Percentiles rank a stretch among this genome's conserved stretches.
Conservation (phyloP, 2,797 vertebrate genomes). For the Rhabdomys pumilio region DNA sequence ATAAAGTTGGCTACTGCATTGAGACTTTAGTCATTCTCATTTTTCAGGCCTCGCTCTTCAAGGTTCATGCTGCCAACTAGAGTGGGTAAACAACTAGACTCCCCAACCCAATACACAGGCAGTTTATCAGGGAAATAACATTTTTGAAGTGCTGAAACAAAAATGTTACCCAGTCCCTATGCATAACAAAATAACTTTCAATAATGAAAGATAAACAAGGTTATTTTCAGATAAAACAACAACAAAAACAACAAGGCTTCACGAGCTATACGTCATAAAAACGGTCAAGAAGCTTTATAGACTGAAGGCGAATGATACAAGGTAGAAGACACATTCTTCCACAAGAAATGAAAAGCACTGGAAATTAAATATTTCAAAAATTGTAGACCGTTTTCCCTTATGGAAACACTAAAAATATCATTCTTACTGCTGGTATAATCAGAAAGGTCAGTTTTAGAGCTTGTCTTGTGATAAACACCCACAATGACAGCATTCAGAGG, state of each 20-base stretch:
- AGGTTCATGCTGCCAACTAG: too few relatives aligned
- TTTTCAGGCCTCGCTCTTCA: neutral
- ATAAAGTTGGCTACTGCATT: neutral
- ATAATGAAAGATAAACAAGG: constrained; percentile 18
- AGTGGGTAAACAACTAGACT: neutral
- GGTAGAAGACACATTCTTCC: neutral
- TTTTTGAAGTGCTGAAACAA: constrained; percentile 18
- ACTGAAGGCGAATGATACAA: neutral
- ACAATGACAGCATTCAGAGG: neutral
- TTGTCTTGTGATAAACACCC: neutral
- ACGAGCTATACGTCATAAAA: neutral
- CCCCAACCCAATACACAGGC: neutral
- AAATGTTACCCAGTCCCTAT: neutral
- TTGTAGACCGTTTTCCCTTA: neutral
- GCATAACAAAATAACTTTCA: neutral
- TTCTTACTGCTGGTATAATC: neutral
- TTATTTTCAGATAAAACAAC: constrained; percentile 44
- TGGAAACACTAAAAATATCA: neutral
- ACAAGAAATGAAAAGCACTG: neutral
- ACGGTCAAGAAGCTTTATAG: neutral
- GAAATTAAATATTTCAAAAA: neutral
- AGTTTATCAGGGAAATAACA: neutral
- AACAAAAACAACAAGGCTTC: neutral
- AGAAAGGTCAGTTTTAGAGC: neutral
- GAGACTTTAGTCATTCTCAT: neutral